Base-by-base conservation (phyloP, 2,888 invertebrate species). In the Volucella zonaria region DNA sequence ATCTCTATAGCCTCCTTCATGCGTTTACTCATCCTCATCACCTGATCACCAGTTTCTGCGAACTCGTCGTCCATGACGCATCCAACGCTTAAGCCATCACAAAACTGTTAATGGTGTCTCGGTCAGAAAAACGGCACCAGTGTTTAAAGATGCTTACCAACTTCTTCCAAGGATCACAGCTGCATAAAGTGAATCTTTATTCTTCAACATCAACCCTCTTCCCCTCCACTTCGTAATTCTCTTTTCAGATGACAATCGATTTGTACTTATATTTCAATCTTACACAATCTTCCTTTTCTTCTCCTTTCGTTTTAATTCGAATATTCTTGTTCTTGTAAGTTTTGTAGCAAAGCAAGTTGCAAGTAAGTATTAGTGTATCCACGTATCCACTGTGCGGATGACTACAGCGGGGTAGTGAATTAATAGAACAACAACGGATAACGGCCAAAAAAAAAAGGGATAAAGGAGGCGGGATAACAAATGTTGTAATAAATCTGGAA, bases 401-500 rank as follows among this genome's bases (percentile, higher is more conserved):
- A 59, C 45, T 56, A 78, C 58, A 59, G 58, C 70, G 42, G 59
- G 52, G 61, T 68, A 77, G 78, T 78, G 78, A 78, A 78, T 78
- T 78, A 78, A 70, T 78, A 49, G 70, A 64, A 78, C 78, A 52
- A 56, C 23, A 56, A 38, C 38, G 56, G 58, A 14, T 31, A 64
- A 54, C 64, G 54, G 64, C 62, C 74, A 54, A 73, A 52, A 18
- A 52, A 18, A 23, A 31, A 31, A 31, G 59, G 62, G 70, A 70
- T 49, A 64, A 74, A 79, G 74, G 74, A 83, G 75, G 75, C 75
- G 52, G 83, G 66, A 83, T 83, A 83, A 83, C 79, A 83, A 83
- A 83, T 83, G 83, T 83, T 83, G 79, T 83, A 83, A 83, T 83
- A 83, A 83, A 83, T 83, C 83, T 79, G 83, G 66, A 83, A 83